Percentiles rank a stretch among this genome's conserved stretches.
phyloP scores from a whole-genome alignment of 1,140 invertebrate species.

The Nebria ingens region DNA sequence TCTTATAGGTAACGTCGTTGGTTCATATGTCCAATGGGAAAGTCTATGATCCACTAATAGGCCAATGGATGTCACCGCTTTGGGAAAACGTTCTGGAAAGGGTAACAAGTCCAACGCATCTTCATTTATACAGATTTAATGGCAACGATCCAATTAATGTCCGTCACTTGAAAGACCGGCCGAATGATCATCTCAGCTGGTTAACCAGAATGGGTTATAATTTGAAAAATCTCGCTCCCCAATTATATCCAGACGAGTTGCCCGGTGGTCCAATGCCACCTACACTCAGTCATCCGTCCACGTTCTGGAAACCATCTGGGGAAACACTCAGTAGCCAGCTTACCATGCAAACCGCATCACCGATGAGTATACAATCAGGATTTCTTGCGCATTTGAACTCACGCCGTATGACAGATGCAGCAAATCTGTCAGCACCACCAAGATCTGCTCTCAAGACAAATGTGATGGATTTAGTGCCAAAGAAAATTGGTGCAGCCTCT shows the following conservation, averaged over 20 bases:
- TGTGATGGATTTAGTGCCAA: constrained; percentile 56
- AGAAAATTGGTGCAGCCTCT: constrained; percentile 59
- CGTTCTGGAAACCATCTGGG: constrained; percentile 46
- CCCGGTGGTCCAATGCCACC: constrained; percentile 50
- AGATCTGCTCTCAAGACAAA: constrained; percentile 64
- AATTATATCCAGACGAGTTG: constrained; percentile 57
- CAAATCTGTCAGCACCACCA: constrained; percentile 58
- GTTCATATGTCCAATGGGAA: constrained; percentile 85
- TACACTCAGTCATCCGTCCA: constrained; percentile 42
- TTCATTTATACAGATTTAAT: constrained; percentile 83
- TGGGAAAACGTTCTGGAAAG: constrained; percentile 75
- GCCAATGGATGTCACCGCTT: constrained; percentile 88
- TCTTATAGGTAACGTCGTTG: constrained; percentile 63
- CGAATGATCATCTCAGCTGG: constrained; percentile 80
- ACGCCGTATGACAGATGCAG: constrained; percentile 59
- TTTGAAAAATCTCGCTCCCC: constrained; percentile 76
- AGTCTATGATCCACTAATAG: constrained; percentile 90
- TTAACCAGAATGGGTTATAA: constrained; percentile 73
- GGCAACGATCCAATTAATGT: constrained; percentile 90
- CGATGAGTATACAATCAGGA: constrained; percentile 64
- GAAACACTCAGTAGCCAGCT: constrained; percentile 37
- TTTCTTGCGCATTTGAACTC: constrained; percentile 67
- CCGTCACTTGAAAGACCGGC: constrained; percentile 56
- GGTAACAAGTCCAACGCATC: constrained; percentile 63
- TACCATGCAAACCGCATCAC: constrained; percentile 40